phyloP scores from a whole-genome alignment of 2,797 vertebrate genomes.

The Danio jaintianensis region DNA sequence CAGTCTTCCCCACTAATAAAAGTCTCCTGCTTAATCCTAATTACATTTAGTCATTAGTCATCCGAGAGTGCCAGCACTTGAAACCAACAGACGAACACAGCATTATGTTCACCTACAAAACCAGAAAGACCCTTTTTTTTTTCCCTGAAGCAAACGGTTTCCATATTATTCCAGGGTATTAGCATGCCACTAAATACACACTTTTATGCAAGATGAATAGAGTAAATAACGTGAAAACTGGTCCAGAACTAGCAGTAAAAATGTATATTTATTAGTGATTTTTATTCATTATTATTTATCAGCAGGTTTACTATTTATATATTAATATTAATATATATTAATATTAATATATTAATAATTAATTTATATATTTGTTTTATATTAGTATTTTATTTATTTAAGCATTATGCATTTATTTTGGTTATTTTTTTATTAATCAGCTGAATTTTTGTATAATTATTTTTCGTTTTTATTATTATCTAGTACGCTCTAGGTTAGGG shows the following conservation, averaged over 20 bases:
- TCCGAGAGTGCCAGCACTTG: not conserved
- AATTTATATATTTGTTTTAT: no score
- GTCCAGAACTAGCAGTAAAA: not conserved
- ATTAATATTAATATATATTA: no score
- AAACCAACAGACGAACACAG: slow-evolving; percentile 14
- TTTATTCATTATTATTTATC: no score
- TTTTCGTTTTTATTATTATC: not conserved
- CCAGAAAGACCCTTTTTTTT: not conserved
- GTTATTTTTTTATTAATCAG: not conserved
- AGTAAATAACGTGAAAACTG: not conserved
- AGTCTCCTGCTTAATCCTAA: slow-evolving; percentile 34
- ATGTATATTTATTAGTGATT: no score
- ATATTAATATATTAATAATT: no score
- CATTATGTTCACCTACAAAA: slow-evolving; percentile 21
- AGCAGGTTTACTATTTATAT: no score
- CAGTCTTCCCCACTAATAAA: slow-evolving; percentile 40
- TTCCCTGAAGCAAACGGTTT: not conserved
- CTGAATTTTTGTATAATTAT: not conserved
- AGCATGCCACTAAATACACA: not conserved
- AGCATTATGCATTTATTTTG: no score
- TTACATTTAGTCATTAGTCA: slow-evolving; percentile 38
- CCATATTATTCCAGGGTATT: not conserved
- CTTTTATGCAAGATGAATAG: not conserved
- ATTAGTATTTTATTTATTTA: not conserved
- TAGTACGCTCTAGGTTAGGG: not conserved